Base-by-base conservation (phyloP, 2,888 invertebrate species). In the Pyrrhosoma nymphula region DNA sequence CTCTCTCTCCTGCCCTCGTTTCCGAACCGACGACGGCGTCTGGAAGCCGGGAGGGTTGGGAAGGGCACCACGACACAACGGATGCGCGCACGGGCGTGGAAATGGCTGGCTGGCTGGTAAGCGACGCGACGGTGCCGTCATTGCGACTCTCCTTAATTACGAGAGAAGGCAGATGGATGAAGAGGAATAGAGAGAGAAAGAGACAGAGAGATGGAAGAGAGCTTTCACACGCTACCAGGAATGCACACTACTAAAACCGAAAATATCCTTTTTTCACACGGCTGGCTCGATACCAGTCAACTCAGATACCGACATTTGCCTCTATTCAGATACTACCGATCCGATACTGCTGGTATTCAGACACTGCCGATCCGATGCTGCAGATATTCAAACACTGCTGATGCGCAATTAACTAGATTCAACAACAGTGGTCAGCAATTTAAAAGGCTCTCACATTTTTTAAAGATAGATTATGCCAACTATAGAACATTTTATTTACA, bases 1-100 rank as follows among this genome's bases (percentile, higher is more conserved):
- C 91, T 20, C 18, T 16, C 16, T 60, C 90, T 23, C 90, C 63
- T 91, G 91, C 91, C 91, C 91, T 91, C 91, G 60, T 91, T 91
- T 39, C 63, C 63, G 82, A 91, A 35, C 63, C 63, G 63, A 82
- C 30, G 82, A 35, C 30, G 30, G 16, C n/a, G 10, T 47, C 47
- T 10, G 35, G 35, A 35, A 12, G 82, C 30, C 14, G 2, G 26
- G 35, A 26, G 35, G 82, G 8, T 47, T 47, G 47, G 35, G 16
- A 18, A 35, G 35, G 30, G 69, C 26, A 90, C 91, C 91, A 69
- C 39, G 30, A 47, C 60, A 56, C 91, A 63, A 39, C 91, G 63
- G 91, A 91, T 91, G 91, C 63, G 91, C 35, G 63, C 63, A 16
- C 35, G 16, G 30, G 35, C 16, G 89, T 89, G 89, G 89, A 89